Base-by-base conservation (phyloP, 1,140 invertebrate species). In the Brachionus rubens region DNA sequence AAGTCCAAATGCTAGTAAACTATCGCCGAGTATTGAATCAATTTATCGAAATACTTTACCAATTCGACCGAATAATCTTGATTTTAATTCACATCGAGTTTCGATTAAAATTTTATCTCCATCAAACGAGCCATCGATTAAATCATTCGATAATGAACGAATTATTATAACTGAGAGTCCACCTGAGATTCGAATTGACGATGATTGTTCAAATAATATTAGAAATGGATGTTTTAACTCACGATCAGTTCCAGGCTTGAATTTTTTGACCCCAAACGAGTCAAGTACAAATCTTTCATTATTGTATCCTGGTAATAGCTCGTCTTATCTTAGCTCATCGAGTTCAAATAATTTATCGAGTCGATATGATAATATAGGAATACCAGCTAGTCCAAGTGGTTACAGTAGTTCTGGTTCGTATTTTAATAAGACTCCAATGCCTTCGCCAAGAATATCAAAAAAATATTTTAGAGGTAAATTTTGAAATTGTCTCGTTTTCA, bases 361-460 rank as follows among this genome's bases (percentile, higher is more conserved):
- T 26, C 3, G 12, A 4, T 19, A 50, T 50, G 6, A 6, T 50
- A 50, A 6, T 19, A 67, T 12, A 2, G 4, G 26, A 9, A 21
- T 70, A 0, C 5, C 36, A 19, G 36, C 24, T 6, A 70, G 65
- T 50, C 41, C 65, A 16, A 47, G 65, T 47, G 65, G 40, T 1
- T 47, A 26, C 19, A 70, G 65, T 21, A 47, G 65, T 16, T 70
- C 65, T 1, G 65, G 40, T 7, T 46, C 65, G 12, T 70, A n/a
- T 50, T 47, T 70, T 9, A 70, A 28, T 26, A 16, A 19, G 19
- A 70, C 65, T 1, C 65, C 65, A 5, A 43, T 50, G 0, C 36
- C 47, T 16, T 70, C 65, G 65, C 65, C 65, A 0, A 47, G 65
- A 28, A 70, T 70, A 70, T 70, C 65, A 0, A 70, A 70, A 46